phyloP scores from a whole-genome alignment of 2,888 invertebrate genomes.

The Strigamia maritima region DNA sequence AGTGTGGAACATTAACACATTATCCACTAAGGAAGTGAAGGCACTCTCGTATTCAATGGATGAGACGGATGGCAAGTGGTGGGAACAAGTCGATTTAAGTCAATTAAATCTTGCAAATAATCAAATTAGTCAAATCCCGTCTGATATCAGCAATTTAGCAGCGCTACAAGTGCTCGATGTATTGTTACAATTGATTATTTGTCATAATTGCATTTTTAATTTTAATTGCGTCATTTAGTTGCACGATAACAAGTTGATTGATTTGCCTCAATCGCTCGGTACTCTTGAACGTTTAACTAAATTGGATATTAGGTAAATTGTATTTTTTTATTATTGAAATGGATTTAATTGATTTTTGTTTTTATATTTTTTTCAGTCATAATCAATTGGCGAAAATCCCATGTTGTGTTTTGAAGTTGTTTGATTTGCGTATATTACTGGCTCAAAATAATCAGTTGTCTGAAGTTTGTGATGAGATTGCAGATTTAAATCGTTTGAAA shows the following conservation, averaged over 20 bases:
- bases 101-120: slow-evolving; percentile 63
- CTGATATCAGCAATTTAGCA: too few species aligned
- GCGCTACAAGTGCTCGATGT: too few species aligned
- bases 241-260: slow-evolving; percentile 74
- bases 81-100: slow-evolving; percentile 75
- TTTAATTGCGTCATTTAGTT: slow-evolving; percentile 59
- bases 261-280: slow-evolving; percentile 70
- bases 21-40: slow-evolving; percentile 53
- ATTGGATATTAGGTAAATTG: slow-evolving; percentile 52
- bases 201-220: too few species aligned
- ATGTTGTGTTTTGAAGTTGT: slow-evolving; percentile 65
- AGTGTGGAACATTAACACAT: slow-evolving; percentile 55
- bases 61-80: slow-evolving; percentile 64
- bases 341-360: too few species aligned
- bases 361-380: too few species aligned
- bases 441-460: slow-evolving; percentile 71
- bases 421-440: slow-evolving; percentile 67
- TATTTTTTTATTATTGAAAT: slow-evolving; percentile 26
- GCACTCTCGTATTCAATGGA: slow-evolving; percentile 47
- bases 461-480: slow-evolving; percentile 67
- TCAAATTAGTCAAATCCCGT: too few species aligned
- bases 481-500: slow-evolving; percentile 74
- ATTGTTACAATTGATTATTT: too few species aligned
- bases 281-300: slow-evolving; percentile 59
- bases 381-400: slow-evolving; percentile 43